Evolutionary conservation across 1,140 invertebrate genomes (phyloP).

Genomic region (Babylonia areolata): DNA sequence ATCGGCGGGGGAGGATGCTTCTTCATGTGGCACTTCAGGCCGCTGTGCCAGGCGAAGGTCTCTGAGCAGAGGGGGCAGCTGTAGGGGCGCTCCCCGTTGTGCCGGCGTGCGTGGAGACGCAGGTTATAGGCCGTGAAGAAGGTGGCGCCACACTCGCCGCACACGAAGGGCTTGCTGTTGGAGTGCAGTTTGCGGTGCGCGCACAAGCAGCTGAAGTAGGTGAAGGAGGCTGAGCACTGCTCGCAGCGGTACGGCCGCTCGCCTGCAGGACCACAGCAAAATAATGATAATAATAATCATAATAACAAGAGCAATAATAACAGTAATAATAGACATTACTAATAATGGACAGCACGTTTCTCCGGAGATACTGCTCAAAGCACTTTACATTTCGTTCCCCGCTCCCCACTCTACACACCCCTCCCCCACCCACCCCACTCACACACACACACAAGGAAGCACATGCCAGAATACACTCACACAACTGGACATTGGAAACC

Average conservation of each 20-base stretch:
- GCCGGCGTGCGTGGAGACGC: neutral
- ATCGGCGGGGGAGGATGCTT: neutral
- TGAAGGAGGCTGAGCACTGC: neutral
- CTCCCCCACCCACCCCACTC: too few relatives aligned
- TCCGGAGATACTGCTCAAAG: too few relatives aligned
- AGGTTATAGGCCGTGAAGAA: neutral
- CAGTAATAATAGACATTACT: too few relatives aligned
- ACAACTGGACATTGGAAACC: too few relatives aligned
- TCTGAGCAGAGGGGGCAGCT: neutral
- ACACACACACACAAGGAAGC: too few relatives aligned
- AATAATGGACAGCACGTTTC: too few relatives aligned
- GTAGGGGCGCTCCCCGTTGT: constrained; percentile 2
- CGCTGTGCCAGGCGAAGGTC: neutral
- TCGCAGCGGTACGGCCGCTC: neutral
- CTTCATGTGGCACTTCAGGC: constrained; percentile 3
- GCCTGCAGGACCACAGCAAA: neutral
- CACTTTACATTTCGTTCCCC: too few relatives aligned
- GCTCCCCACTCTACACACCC: too few relatives aligned
- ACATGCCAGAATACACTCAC: too few relatives aligned
- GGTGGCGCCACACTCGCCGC: neutral
- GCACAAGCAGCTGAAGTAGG: neutral
- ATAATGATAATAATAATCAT: too few relatives aligned
- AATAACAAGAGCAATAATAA: too few relatives aligned
- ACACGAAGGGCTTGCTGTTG: neutral
- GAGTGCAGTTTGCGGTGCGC: neutral